Percentiles rank a stretch among this genome's conserved stretches.
Conservation (phyloP, 2,888 invertebrate species). For the Chrysotoxum bicinctum region DNA sequence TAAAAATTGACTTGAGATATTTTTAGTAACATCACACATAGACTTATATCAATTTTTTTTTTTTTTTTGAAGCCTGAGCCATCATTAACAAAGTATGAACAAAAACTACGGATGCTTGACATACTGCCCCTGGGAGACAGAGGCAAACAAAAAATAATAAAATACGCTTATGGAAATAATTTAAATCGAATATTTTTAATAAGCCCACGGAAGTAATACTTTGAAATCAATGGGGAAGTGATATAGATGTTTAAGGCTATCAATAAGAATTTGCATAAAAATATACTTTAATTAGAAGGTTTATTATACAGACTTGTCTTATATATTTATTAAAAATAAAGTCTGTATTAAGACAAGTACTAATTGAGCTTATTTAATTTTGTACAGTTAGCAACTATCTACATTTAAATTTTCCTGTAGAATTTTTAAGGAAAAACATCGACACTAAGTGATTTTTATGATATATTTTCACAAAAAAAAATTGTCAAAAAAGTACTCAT, state of each 20-base stretch:
- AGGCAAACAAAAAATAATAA: not conserved
- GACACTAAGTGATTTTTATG: too few relatives aligned
- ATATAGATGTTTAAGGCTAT: not conserved
- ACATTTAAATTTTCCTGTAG: too few relatives aligned
- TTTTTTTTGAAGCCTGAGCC: not conserved
- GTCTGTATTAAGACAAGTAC: too few relatives aligned
- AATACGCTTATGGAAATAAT: not conserved
- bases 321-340: too few relatives aligned
- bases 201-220: not conserved
- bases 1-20: constrained; percentile 28
- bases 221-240: not conserved
- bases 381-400: too few relatives aligned
- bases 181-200: not conserved
- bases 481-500: too few relatives aligned
- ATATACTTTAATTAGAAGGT: not conserved
- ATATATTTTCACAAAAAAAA: too few relatives aligned
- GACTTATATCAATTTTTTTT: not conserved
- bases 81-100: not conserved
- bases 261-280: not conserved
- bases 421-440: too few relatives aligned
- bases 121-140: constrained; percentile 24
- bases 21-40: constrained; percentile 15
- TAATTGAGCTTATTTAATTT: too few relatives aligned
- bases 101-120: constrained; percentile 10
- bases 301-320: too few relatives aligned